phyloP scores from a whole-genome alignment of 2,113 vertebrate species.

The Crotalus tigris region DNA sequence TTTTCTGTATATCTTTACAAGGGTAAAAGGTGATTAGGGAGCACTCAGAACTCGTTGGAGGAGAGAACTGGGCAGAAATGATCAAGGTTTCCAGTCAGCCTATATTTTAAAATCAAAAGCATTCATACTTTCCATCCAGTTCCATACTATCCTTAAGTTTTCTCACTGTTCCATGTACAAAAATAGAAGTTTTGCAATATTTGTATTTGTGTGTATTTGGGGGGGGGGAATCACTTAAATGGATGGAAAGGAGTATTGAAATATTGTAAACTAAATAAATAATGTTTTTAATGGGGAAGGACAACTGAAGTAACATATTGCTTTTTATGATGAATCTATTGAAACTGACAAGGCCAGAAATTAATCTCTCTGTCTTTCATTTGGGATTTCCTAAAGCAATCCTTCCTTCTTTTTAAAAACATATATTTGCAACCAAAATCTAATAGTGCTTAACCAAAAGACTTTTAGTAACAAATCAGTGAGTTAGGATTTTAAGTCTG shows the following conservation, averaged over 20 bases:
- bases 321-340: background rate
- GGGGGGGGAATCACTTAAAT: background rate
- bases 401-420: no score
- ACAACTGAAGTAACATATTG: background rate
- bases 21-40: background rate
- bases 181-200: background rate
- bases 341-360: background rate
- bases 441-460: no score
- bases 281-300: background rate
- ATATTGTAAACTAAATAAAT: background rate
- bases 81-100: background rate
- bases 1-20: background rate
- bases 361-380: background rate
- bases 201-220: background rate
- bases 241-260: background rate
- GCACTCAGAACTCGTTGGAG: background rate
- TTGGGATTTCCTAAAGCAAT: background rate
- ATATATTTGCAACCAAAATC: no score
- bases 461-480: no score
- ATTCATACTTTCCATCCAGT: background rate
- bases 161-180: background rate
- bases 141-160: background rate
- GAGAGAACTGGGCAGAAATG: background rate
- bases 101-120: background rate
- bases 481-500: no score